phyloP scores from a whole-genome alignment of 2,113 vertebrate genomes.

The Chauna torquata region DNA sequence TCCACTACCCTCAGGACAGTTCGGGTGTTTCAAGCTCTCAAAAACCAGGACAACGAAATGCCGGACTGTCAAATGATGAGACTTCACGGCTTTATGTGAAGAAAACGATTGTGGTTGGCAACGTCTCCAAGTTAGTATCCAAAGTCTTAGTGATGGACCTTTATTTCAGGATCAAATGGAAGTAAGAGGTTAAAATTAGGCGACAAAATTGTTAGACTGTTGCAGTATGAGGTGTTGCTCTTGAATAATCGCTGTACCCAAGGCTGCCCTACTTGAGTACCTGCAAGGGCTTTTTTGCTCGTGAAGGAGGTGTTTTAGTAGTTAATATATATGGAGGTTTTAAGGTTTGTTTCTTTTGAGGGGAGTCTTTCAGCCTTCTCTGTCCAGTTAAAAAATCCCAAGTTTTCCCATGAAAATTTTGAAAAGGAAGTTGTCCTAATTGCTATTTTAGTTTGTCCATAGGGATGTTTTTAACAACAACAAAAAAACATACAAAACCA shows the following conservation, averaged over 20 bases:
- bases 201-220: neutral
- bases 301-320: neutral
- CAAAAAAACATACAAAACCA: neutral
- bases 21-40: constrained; percentile 79
- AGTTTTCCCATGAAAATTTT: neutral
- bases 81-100: constrained; percentile 92
- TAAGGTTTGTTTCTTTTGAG: neutral
- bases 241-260: neutral
- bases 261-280: neutral
- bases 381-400: neutral
- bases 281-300: neutral
- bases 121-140: constrained; percentile 93
- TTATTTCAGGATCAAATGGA: neutral
- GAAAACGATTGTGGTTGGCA: constrained; percentile 98
- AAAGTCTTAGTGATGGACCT: neutral
- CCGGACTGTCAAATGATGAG: constrained; percentile 86
- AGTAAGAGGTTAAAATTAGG: neutral
- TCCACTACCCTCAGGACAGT: constrained; percentile 81
- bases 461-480: neutral
- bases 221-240: neutral
- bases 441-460: neutral
- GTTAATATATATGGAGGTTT: neutral
- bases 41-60: constrained; percentile 82
- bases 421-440: neutral
- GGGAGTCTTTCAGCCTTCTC: neutral